phyloP scores from a whole-genome alignment of 2,888 invertebrate species.

The Pandemis corylana region DNA sequence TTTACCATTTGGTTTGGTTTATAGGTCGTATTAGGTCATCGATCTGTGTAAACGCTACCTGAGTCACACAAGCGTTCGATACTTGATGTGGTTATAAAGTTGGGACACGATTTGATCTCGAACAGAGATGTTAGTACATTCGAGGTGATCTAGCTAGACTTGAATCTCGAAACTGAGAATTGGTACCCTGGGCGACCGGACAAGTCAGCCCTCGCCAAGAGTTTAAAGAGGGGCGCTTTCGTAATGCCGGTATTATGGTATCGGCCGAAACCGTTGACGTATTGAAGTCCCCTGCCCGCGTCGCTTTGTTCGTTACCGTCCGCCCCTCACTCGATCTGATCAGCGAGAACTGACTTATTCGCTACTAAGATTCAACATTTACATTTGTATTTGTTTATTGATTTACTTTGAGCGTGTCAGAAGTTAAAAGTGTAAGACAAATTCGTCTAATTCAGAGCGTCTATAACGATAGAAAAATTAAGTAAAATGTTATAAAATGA shows the following conservation, averaged over 20 bases:
- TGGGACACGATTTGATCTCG: neutral
- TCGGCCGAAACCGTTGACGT: conserved; percentile 20
- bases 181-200: conserved; percentile 20
- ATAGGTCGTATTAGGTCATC: neutral
- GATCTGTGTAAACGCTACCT: neutral
- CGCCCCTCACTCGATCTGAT: conserved; percentile 7
- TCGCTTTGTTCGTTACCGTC: neutral
- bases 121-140: neutral
- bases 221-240: conserved; percentile 4
- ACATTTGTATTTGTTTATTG: neutral
- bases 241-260: conserved; percentile 6
- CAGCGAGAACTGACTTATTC: conserved; percentile 18
- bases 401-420: neutral
- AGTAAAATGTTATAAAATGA: neutral
- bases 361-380: conserved; percentile 12
- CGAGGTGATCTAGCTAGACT: conserved; percentile 1
- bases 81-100: neutral
- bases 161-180: conserved; percentile 2
- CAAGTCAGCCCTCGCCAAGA: conserved; percentile 35
- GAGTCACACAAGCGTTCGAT: neutral
- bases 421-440: too few species aligned
- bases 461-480: too few species aligned
- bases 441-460: too few species aligned
- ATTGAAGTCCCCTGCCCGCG: conserved; percentile 20
- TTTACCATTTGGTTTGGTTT: neutral